These are phyloP conservation scores for Xylocopa sonorina DNA, from an alignment of 1,140 invertebrate species.

Conservation along the genomic window DNA sequence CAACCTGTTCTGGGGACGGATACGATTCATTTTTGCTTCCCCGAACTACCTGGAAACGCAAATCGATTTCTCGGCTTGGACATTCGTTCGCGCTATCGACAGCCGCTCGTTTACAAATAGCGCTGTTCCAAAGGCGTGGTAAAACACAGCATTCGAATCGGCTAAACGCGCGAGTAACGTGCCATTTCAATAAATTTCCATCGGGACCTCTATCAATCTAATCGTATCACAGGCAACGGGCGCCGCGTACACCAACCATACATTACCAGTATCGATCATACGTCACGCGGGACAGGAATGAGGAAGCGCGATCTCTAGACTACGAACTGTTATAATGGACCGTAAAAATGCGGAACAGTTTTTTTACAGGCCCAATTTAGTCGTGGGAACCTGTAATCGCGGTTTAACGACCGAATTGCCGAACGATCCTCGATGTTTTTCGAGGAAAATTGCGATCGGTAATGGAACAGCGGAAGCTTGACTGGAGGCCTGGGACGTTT, in stretches of 20 bases:
- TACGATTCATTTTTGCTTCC: too few relatives aligned
- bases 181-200: constrained; percentile 7
- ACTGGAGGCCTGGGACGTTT: too few relatives aligned
- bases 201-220: not conserved
- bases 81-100: not conserved
- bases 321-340: not conserved
- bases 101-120: not conserved
- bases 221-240: not conserved
- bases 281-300: not conserved
- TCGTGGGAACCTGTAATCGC: not conserved
- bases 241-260: too few relatives aligned
- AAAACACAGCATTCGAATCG: not conserved
- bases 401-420: not conserved
- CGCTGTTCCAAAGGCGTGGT: too few relatives aligned
- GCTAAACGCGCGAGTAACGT: not conserved
- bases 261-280: constrained; percentile 13
- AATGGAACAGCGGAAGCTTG: not conserved
- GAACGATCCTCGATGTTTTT: not conserved
- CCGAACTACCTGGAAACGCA: too few relatives aligned
- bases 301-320: not conserved
- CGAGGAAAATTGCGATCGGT: not conserved
- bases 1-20: too few relatives aligned
- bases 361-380: not conserved
- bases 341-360: constrained; percentile 1
- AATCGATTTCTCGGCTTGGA: not conserved